Percentiles rank a stretch among this genome's conserved stretches.
Evolutionary conservation across 2,888 invertebrate species (phyloP).

Genomic region (Phymatocera aterrima): DNA sequence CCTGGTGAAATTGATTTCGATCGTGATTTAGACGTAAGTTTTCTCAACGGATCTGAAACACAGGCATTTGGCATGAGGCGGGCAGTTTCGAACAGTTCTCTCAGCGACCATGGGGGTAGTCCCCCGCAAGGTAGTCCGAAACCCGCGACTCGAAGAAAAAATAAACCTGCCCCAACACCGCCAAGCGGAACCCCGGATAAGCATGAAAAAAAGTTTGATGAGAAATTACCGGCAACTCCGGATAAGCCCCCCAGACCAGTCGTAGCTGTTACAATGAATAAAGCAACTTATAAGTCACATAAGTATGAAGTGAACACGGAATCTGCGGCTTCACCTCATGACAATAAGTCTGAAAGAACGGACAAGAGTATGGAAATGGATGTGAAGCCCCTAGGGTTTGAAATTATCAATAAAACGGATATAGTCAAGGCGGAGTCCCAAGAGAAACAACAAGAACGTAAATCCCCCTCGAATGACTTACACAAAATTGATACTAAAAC

Average conservation of each 20-base stretch:
- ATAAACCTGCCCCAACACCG: slow-evolving; percentile 86
- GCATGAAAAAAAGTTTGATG: slow-evolving; percentile 65
- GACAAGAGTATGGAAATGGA: slow-evolving; percentile 49
- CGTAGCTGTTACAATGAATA: slow-evolving; percentile 79
- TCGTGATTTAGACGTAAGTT: slow-evolving; percentile 70
- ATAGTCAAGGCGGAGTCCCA: slow-evolving; percentile 8
- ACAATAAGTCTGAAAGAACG: slow-evolving; percentile 47
- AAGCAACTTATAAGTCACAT: slow-evolving; percentile 78
- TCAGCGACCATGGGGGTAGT: slow-evolving; percentile 83
- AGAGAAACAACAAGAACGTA: slow-evolving; percentile 16
- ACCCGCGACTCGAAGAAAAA: slow-evolving; percentile 83
- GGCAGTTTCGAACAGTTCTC: slow-evolving; percentile 82
- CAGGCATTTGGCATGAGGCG: slow-evolving; percentile 70
- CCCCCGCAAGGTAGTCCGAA: slow-evolving; percentile 85
- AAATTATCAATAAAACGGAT: slow-evolving; percentile 40
- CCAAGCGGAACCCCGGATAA: slow-evolving; percentile 76
- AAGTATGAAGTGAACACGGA: slow-evolving; percentile 74
- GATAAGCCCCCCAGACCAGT: slow-evolving; percentile 82
- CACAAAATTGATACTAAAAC: slow-evolving; percentile 52
- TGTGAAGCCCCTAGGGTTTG: slow-evolving; percentile 49
- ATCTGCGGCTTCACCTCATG: slow-evolving; percentile 56
- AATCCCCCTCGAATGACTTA: slow-evolving; percentile 49
- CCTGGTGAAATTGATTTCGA: slow-evolving; percentile 87
- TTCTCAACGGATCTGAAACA: slow-evolving; percentile 65
- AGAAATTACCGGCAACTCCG: slow-evolving; percentile 74